Base-by-base conservation (phyloP, 1,140 invertebrate species). In the Potamilus streckersoni region DNA sequence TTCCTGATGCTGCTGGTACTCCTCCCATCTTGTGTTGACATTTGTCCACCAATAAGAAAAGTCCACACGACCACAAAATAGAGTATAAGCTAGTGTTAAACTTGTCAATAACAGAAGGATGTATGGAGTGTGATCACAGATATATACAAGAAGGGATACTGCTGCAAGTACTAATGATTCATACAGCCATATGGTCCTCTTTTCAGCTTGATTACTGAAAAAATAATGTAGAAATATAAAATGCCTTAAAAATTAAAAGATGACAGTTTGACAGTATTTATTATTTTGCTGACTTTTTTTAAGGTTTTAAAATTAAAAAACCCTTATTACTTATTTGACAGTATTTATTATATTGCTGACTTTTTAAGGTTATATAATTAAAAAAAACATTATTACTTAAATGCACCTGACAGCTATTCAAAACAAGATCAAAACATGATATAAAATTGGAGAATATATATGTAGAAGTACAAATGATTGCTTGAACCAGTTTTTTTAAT, bases 1-100 rank as follows among this genome's bases (percentile, higher is more conserved):
- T 71, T 89, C 87, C 63, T 87, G 75, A 69, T 88, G 88, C 64
- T 89, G 87, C 59, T 87, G 80, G 70, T 88, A 85, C 63, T 89
- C 88, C 59, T 89, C 86, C 88, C 87, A 89, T 62, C 83, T 70
- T 31, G 73, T 78, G 16, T 60, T 67, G n/a, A 83, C 57, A 13
- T 38, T 17, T n/a, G 72, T 64, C 80, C 77, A 82, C 75, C 71
- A 80, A 66, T 76, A 69, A 19, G 78, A 57, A 63, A 88, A 56
- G 71, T 84, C 78, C 49, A 85, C 78, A 31, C 80, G 80, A 14
- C 81, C 83, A 68, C 64, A 73, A 15, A 86, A 71, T 65, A 86
- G 86, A 15, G 88, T 87, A 69, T 86, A 88, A 14, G 83, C 58
- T 63, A 87, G 81, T 14, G 88, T 89, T 2, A 82, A 20, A 19